These are phyloP conservation scores for Thunnus thynnus DNA, from an alignment of 2,113 vertebrate species.

Conservation along the genomic window DNA sequence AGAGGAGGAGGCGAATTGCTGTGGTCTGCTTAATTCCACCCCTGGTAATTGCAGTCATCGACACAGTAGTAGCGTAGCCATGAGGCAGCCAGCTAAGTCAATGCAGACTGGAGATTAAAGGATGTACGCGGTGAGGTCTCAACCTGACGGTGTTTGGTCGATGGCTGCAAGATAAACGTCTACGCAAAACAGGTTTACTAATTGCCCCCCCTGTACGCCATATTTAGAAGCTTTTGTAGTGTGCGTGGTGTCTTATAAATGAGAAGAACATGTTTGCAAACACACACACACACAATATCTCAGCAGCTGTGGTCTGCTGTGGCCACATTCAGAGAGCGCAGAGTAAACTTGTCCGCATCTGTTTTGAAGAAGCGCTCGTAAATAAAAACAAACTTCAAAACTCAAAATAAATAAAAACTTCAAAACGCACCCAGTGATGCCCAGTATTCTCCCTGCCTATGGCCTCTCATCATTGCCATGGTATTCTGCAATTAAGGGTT, in stretches of 20 bases:
- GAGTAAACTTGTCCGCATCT: slow-evolving; percentile 64
- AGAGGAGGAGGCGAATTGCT: slow-evolving; percentile 59
- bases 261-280: slow-evolving; percentile 56
- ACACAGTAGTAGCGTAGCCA: slow-evolving; percentile 60
- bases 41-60: slow-evolving; percentile 75
- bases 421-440: slow-evolving; percentile 60
- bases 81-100: slow-evolving; percentile 59
- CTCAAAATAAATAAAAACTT: slow-evolving; percentile 68
- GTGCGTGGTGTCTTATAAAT: slow-evolving; percentile 54
- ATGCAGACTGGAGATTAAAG: slow-evolving; percentile 58
- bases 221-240: slow-evolving; percentile 67
- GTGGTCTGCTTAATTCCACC: slow-evolving; percentile 72
- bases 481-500: slow-evolving; percentile 73
- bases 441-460: slow-evolving; percentile 34
- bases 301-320: slow-evolving; percentile 56
- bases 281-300: slow-evolving; percentile 47
- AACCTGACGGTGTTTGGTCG: slow-evolving; percentile 46
- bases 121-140: slow-evolving; percentile 41
- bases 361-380: slow-evolving; percentile 62
- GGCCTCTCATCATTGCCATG: slow-evolving; percentile 60
- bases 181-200: slow-evolving; percentile 33
- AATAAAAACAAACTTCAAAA: slow-evolving; percentile 70
- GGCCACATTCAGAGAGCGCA: slow-evolving; percentile 51
- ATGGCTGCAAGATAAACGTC: slow-evolving; percentile 53
- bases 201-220: slow-evolving; percentile 48